Percentiles rank a stretch among this genome's conserved stretches.
phyloP scores from a whole-genome alignment of 2,797 vertebrate genomes.

The Chaenodraco wilsoni region DNA sequence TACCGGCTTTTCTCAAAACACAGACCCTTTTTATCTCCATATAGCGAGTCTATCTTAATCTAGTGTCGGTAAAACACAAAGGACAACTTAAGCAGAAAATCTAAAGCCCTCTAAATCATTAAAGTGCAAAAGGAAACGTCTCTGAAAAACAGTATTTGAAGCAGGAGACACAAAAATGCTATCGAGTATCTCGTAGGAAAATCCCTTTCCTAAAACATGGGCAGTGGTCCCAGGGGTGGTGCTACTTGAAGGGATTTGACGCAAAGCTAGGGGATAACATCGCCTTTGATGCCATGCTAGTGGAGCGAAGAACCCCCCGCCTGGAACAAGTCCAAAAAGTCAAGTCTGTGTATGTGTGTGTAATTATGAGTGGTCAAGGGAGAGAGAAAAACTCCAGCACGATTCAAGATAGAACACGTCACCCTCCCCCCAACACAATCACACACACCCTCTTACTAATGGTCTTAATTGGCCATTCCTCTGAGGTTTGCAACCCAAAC shows the following conservation, averaged over 20 bases:
- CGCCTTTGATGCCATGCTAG: constrained; percentile 68
- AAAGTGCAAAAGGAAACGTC: constrained; percentile 42
- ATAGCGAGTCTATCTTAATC: constrained; percentile 48
- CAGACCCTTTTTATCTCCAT: constrained; percentile 32
- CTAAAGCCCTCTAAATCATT: constrained; percentile 48
- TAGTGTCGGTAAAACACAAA: constrained; percentile 48
- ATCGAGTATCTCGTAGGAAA: constrained; percentile 58
- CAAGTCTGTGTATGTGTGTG: constrained; percentile 48
- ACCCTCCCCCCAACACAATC: constrained; percentile 30
- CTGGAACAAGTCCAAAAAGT: constrained; percentile 62
- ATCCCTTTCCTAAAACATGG: constrained; percentile 54
- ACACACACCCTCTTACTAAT: constrained; percentile 72
- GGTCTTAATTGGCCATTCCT: constrained; percentile 66
- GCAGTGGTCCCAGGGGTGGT: constrained; percentile 48
- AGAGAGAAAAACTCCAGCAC: constrained; percentile 32
- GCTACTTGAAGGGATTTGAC: constrained; percentile 58
- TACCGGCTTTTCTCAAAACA: constrained; percentile 12
- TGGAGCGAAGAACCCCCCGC: constrained; percentile 49
- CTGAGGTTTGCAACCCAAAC: constrained; percentile 55
- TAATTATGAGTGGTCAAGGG: constrained; percentile 63
- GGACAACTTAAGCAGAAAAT: constrained; percentile 50
- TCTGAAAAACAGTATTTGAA: constrained; percentile 37
- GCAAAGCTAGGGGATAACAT: constrained; percentile 59
- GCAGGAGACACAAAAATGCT: constrained; percentile 14
- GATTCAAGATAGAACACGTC: constrained; percentile 19